Base-by-base conservation (phyloP, 2,113 vertebrate species). In the Rhinoptilus africanus region DNA sequence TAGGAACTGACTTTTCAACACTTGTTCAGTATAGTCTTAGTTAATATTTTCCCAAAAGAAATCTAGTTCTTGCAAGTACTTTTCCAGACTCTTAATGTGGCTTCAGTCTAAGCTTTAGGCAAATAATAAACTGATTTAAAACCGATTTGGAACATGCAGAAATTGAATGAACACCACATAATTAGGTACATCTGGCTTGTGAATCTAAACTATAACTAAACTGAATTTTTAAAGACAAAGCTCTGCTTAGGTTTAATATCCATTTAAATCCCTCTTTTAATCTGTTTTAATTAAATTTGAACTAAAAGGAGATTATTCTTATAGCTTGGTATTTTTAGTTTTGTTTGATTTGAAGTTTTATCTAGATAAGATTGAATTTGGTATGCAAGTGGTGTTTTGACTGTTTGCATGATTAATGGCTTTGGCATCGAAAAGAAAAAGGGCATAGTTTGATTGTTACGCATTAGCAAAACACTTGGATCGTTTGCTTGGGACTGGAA, bases 91-190 rank as follows among this genome's bases (percentile, higher is more conserved):
- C 32, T 69, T 82, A 56, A 83, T 63, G 12, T 83, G 59, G 15
- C 37, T 74, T 90, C 45, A 54, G 5, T 80, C 8, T 90, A 57
- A 76, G n/a, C 16, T 72, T 92, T 89, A 82, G 30, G 62, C 43
- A 89, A 94, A 89, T 72, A 68, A 35, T 78, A 91, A 87, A 85
- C 28, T 78, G 37, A 85, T 78, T 75, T 71, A 71, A 96, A 87
- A 75, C 57, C 2, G 0, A 41, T 77, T 59, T 90, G 85, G 54
- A 92, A 43, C 51, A 77, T 83, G 45, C 19, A 84, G 75, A 88
- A 90, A 89, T 96, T 84, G 72, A 95, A 63, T 17, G 28, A 90
- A 67, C 43, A 77, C 28, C 15, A 16, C 48, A 21, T 92, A 88
- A 94, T 92, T 88, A 85, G 15, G 34, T 79, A 54, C 64, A 74